Conservation (phyloP, 2,888 invertebrate species). For the Pseudococcus longispinus region DNA sequence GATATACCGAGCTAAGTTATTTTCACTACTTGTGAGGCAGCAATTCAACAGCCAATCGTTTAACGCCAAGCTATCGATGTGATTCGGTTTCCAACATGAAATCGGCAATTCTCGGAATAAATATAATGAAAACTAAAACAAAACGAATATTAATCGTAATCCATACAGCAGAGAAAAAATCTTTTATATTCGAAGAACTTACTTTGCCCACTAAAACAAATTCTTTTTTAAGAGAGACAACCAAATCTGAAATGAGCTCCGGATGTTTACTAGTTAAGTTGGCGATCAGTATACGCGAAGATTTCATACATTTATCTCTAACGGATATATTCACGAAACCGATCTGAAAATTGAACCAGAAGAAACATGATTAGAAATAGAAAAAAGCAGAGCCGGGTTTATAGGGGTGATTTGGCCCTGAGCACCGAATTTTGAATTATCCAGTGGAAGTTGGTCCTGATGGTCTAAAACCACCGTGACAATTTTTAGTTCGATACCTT, state of each 20-base stretch:
- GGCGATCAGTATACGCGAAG: slow-evolving; percentile 74
- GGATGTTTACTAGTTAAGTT: slow-evolving; percentile 76
- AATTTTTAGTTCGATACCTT: too few relatives aligned
- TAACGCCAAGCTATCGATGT: slow-evolving; percentile 71
- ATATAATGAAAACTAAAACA: slow-evolving; percentile 65
- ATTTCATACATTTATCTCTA: slow-evolving; percentile 76
- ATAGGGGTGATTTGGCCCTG: too few relatives aligned
- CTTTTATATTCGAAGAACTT: slow-evolving; percentile 58
- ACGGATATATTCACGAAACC: slow-evolving; percentile 75
- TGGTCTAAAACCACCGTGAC: too few relatives aligned
- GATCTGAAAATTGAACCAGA: slow-evolving; percentile 65
- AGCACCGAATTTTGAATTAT: too few relatives aligned
- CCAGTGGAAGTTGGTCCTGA: too few relatives aligned
- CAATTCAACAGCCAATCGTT: slow-evolving; percentile 73
- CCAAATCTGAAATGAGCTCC: slow-evolving; percentile 72
- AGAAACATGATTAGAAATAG: background rate
- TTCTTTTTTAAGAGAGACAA: slow-evolving; percentile 69
- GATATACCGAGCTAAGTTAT: slow-evolving; percentile 73
- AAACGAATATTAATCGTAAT: slow-evolving; percentile 2
- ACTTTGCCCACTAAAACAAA: slow-evolving; percentile 69
- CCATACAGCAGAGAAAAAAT: background rate
- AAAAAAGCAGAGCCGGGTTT: background rate
- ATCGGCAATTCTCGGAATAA: slow-evolving; percentile 77
- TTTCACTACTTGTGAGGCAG: slow-evolving; percentile 70
- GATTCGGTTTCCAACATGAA: slow-evolving; percentile 72